Evolutionary conservation across 1,140 invertebrate species (phyloP).

Genomic region (Colletes gigas): DNA sequence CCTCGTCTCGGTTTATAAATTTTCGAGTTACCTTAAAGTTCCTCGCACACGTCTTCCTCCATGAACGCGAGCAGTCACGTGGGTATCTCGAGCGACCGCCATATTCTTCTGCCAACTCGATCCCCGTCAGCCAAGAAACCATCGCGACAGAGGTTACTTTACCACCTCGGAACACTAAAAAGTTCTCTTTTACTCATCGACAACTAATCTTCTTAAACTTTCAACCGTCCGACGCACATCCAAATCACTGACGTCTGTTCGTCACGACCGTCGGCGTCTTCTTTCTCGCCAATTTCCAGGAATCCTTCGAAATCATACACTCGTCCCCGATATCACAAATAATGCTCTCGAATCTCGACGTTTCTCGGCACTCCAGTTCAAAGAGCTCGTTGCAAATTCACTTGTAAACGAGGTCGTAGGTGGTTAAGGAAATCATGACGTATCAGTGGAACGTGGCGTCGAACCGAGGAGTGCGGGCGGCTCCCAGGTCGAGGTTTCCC

Average conservation of each 20-base stretch:
- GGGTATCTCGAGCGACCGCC: conserved; percentile 18
- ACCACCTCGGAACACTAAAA: too few relatives aligned
- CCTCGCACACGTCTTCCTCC: neutral
- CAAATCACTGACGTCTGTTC: neutral
- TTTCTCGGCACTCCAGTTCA: too few relatives aligned
- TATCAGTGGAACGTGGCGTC: too few relatives aligned
- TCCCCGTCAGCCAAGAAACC: neutral
- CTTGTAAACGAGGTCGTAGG: too few relatives aligned
- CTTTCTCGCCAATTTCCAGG: neutral
- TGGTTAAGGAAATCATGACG: too few relatives aligned
- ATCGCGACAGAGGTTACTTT: neutral
- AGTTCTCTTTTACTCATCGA: neutral
- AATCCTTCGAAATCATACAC: neutral
- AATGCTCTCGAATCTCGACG: too few relatives aligned
- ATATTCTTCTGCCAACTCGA: conserved; percentile 15
- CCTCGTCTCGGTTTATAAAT: too few relatives aligned
- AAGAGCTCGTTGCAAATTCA: too few relatives aligned
- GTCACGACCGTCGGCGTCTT: neutral
- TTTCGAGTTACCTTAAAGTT: neutral
- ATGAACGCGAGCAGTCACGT: conserved; percentile 15
- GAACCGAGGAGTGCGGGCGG: too few relatives aligned
- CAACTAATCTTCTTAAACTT: too few relatives aligned
- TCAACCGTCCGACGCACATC: neutral
- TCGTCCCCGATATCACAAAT: neutral
- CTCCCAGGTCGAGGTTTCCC: neutral